Conservation (phyloP, 1,140 invertebrate genomes). For the Agraylea sexmaculata region DNA sequence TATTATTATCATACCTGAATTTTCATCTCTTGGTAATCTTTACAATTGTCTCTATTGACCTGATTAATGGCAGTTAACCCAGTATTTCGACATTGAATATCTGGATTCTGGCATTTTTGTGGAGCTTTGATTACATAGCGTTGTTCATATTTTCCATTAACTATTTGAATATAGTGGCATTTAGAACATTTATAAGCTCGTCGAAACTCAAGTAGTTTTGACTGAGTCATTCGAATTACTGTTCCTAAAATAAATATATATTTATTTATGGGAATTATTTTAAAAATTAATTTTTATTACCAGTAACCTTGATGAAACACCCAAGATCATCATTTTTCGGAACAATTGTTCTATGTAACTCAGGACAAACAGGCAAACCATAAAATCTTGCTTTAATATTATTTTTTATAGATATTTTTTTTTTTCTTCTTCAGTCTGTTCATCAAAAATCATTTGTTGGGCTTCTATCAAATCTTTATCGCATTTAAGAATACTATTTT, state of each 20-base stretch:
- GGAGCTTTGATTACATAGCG: constrained; percentile 51
- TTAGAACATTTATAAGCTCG: constrained; percentile 65
- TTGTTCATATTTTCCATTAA: constrained; percentile 58
- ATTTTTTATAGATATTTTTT: constrained; percentile 41
- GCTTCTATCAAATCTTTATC: constrained; percentile 48
- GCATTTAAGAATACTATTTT: constrained; percentile 40
- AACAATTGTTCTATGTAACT: constrained; percentile 45
- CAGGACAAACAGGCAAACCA: constrained; percentile 45
- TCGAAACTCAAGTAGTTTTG: constrained; percentile 66
- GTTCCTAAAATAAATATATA: constrained; percentile 48
- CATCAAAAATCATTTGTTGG: constrained; percentile 43
- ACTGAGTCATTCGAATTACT: constrained; percentile 59
- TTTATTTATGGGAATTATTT: constrained; percentile 3
- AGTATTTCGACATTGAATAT: constrained; percentile 40
- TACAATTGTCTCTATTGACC: constrained; percentile 52
- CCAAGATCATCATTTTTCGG: constrained; percentile 55
- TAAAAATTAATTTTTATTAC: constrained; percentile 24
- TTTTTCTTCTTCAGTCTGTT: constrained; percentile 27
- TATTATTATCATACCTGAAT: constrained; percentile 46
- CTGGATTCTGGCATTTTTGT: constrained; percentile 47
- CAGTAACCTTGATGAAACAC: constrained; percentile 51
- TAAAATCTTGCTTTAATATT: constrained; percentile 53
- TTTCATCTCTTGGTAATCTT: constrained; percentile 87
- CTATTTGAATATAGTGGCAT: constrained; percentile 55
- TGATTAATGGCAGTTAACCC: constrained; percentile 40